phyloP scores from a whole-genome alignment of 2,888 invertebrate genomes.

The Dinocampus coccinellae region DNA sequence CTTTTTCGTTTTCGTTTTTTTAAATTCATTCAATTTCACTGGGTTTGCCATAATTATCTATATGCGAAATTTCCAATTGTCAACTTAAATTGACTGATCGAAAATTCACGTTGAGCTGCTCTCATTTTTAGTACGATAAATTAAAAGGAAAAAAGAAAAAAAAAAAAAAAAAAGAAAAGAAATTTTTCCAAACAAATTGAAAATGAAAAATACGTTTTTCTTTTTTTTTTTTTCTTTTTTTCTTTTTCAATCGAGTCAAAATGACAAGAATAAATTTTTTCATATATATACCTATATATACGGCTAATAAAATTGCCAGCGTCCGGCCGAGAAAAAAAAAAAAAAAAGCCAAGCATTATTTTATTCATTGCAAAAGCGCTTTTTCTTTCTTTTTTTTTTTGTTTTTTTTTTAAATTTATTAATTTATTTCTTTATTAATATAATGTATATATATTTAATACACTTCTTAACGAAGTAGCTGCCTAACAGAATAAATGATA shows the following conservation, averaged over 20 bases:
- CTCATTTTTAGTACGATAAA: slow-evolving; percentile 40
- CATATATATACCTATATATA: not conserved
- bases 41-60: slow-evolving; percentile 12
- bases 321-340: slow-evolving; percentile 40
- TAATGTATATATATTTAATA: slow-evolving; percentile 31
- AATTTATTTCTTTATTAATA: slow-evolving; percentile 28
- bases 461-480: slow-evolving; percentile 43
- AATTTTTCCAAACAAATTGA: slow-evolving; percentile 37
- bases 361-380: slow-evolving; percentile 10
- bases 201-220: slow-evolving; percentile 29
- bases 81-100: slow-evolving; percentile 11
- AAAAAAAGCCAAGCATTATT: slow-evolving; percentile 39
- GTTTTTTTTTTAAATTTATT: too few relatives aligned
- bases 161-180: slow-evolving; percentile 33
- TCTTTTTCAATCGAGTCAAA: slow-evolving; percentile 21
- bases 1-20: not conserved
- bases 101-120: slow-evolving; percentile 41
- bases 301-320: slow-evolving; percentile 26
- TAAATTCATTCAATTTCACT: not conserved
- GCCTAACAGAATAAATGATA: slow-evolving; percentile 36
- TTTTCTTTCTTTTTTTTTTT: slow-evolving; percentile 16
- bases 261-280: slow-evolving; percentile 26
- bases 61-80: slow-evolving; percentile 9
- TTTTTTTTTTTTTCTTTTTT: too few relatives aligned
- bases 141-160: too few relatives aligned